Conservation (phyloP, 2,797 vertebrate genomes). For the Coilia nasus region DNA sequence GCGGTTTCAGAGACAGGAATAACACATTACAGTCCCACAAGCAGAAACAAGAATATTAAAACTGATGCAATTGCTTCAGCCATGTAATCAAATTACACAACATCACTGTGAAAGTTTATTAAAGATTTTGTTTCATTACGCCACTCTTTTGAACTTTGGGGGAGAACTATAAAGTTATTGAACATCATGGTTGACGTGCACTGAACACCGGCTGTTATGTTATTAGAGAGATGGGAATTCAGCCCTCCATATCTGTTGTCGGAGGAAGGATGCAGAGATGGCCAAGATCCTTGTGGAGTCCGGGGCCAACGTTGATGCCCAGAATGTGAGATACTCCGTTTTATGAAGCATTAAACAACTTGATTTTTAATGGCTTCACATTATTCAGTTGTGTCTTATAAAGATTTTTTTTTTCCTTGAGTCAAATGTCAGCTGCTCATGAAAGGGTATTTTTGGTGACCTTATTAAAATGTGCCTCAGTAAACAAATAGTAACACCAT, state of each 20-base stretch:
- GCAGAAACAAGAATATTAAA: background rate
- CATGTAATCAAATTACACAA: conserved; percentile 14
- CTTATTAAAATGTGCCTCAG: background rate
- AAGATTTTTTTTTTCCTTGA: background rate
- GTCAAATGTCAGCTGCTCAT: background rate
- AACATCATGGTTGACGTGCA: background rate
- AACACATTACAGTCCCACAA: background rate
- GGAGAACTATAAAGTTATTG: too few relatives aligned
- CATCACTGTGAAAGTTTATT: conserved; percentile 11
- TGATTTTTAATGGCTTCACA: background rate
- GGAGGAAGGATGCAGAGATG: conserved; percentile 60
- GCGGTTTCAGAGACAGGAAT: background rate
- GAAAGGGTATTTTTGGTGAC: background rate
- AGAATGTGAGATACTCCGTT: conserved; percentile 59
- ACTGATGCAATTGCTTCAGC: conserved; percentile 4
- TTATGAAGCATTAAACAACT: background rate
- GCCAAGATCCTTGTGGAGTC: conserved; percentile 62
- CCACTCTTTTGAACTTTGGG: too few relatives aligned
- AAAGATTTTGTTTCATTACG: too few relatives aligned
- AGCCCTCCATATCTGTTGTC: conserved; percentile 62
- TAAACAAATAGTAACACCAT: too few relatives aligned
- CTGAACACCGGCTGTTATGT: conserved; percentile 22
- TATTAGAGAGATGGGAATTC: conserved; percentile 60
- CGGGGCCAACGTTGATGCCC: conserved; percentile 58
- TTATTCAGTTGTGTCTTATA: background rate